These are phyloP conservation scores for Laticauda colubrina DNA, from an alignment of 2,113 vertebrate species.

Conservation along the genomic window DNA sequence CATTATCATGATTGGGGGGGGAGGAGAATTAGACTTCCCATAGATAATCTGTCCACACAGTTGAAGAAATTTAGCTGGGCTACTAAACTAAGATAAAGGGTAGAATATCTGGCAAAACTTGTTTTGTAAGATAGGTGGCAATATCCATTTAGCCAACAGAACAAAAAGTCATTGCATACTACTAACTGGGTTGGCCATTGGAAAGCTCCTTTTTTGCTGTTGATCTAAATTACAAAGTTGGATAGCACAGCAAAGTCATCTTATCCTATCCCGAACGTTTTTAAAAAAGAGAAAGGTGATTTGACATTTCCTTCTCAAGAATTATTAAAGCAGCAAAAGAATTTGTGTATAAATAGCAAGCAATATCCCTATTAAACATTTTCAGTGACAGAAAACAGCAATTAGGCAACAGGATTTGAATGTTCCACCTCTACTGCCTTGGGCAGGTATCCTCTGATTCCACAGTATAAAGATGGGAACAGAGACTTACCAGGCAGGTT, in stretches of 20 bases:
- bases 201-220: neutral
- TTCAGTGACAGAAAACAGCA: neutral
- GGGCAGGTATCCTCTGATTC: neutral
- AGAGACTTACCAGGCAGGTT: neutral
- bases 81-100: neutral
- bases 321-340: neutral
- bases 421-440: neutral
- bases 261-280: neutral
- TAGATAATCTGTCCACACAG: neutral
- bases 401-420: neutral
- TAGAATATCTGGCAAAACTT: neutral
- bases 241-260: neutral
- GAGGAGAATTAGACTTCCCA: neutral
- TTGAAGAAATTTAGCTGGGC: conserved; percentile 4
- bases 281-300: neutral
- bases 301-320: neutral
- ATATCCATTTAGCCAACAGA: neutral
- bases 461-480: neutral
- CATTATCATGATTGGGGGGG: neutral
- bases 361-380: neutral
- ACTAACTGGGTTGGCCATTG: neutral
- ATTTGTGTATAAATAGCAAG: neutral
- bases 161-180: neutral
- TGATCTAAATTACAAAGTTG: neutral
- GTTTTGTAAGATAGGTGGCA: neutral